Base-by-base conservation (phyloP, 2,113 vertebrate species). In the Acanthochromis polyacanthus region DNA sequence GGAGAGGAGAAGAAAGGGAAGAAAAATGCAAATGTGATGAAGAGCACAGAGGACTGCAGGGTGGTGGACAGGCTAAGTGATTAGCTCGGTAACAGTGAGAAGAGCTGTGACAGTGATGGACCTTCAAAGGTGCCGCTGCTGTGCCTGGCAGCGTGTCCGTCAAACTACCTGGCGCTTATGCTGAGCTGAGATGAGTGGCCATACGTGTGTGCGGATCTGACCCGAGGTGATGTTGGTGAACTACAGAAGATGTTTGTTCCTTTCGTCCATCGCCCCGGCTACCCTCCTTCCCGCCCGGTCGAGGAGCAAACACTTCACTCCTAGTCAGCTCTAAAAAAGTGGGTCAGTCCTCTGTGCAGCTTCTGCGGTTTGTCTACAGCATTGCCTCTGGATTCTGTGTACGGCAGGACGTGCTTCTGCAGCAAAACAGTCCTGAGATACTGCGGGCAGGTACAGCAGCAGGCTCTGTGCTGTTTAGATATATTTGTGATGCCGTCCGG, bases 281-380 rank as follows among this genome's bases (percentile, higher is more conserved):
- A 5, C 45, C 45, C 46, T 46, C 50, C 56, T 57, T 60, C 48
- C 75, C 28, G 20, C 71, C 70, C 63, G 77, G 79, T 61, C 71
- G 83, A 86, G 82, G 78, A 79, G 67, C 68, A 78, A 82, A 78
- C 70, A 75, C 69, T 82, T 43, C 76, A 71, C 58, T 71, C 50
- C 40, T 46, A 69, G 77, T 88, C 69, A 76, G 81, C 64, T 86
- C 62, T 67, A 66, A 92, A 94, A 93, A 94, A 93, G 66, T 94
- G 91, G 93, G 93, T 94, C 93, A 94, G 80, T 80, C 82, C 62
- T 83, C 48, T 79, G 25, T 76, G 73, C 70, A 77, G 74, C 72
- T 73, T 62, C 69, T 76, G 40, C 60, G 20, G 63, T 71, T 68
- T 58, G 82, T 71, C 69, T 78, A 25, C 48, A 40, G 60, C 55